Evolutionary conservation across 2,888 invertebrate species (phyloP).

Genomic region (Chalcis sispes): DNA sequence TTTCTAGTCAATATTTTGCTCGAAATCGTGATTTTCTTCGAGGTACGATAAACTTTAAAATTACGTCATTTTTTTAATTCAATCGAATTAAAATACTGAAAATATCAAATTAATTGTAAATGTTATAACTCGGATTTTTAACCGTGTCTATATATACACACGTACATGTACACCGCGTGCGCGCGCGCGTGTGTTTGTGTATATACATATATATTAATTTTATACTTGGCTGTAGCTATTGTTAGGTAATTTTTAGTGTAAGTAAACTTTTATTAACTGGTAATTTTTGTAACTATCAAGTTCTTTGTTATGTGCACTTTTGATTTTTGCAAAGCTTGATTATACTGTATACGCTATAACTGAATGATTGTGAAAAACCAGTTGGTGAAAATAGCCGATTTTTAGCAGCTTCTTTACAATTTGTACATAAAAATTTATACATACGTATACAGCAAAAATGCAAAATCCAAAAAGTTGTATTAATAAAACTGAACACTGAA

Average conservation of each 20-base stretch:
- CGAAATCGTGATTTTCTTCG: conserved; percentile 57
- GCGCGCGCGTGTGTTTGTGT: not conserved
- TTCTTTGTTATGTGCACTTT: conserved; percentile 52
- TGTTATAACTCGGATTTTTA: conserved; percentile 58
- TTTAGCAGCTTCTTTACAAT: conserved; percentile 49
- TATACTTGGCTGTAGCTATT: conserved; percentile 52
- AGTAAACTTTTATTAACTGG: conserved; percentile 42
- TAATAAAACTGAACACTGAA: conserved; percentile 51
- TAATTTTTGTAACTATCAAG: conserved; percentile 40
- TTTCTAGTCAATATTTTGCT: conserved; percentile 68
- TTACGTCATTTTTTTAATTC: conserved; percentile 46
- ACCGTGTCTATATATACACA: conserved; percentile 11
- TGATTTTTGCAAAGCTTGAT: conserved; percentile 53
- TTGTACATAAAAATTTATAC: conserved; percentile 58
- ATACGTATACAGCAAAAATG: conserved; percentile 46
- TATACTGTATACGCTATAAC: conserved; percentile 46
- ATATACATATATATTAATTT: conserved; percentile 49
- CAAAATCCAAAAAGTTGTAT: conserved; percentile 49
- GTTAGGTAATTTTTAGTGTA: conserved; percentile 56
- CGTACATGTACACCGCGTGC: too few species aligned
- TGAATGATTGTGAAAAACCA: conserved; percentile 45
- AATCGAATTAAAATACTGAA: conserved; percentile 39
- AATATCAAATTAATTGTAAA: conserved; percentile 50
- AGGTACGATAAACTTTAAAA: conserved; percentile 34
- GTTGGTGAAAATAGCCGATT: conserved; percentile 50